Evolutionary conservation across 2,888 invertebrate species (phyloP), one percentile per base, ranked within the genome.

Genomic region (Tetheella fluctuosa): DNA sequence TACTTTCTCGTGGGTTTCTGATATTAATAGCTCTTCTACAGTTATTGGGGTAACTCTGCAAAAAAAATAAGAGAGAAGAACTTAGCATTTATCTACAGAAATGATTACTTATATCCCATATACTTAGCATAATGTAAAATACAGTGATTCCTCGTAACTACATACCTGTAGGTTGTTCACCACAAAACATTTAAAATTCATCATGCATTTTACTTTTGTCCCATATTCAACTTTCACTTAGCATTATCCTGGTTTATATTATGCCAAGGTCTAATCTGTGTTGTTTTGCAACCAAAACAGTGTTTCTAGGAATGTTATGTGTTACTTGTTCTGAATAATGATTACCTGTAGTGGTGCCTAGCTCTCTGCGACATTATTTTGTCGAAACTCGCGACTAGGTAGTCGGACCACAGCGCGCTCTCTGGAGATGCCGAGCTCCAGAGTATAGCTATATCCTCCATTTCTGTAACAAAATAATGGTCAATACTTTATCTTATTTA

Each of bases 291-390:
- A 57, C 42, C 57, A 42, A 57, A 57, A 48, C 39, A 23, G 17
- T 57, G 57, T 42, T 48, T 25, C 42, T 48, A 23, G 57, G 17
- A 57, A 52, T 60, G 28, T 30, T 30, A 42, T 48, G 42, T 48
- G 48, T 8, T 48, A 48, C 34, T 37, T 2, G 34, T 34, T 34
- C n/a, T 59, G 28, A 55, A 55, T 55, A 55, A 17, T 55, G 55
- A 93, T 94, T 88, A 97, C 97, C 96, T 96, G 91, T 97, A 97
- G 67, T 96, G 96, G 74, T 96, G 95, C 74, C 96, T 94, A 64
- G 96, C 96, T 78, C 96, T 95, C 80, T 97, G 96, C 65, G 96
- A 95, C 90, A 96, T 96, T 72, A 97, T 96, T 89, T 97, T 96
- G 84, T 97, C 96, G 86, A 97, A 97, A 86, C 97, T 97, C 60